Percentiles rank a stretch among this genome's conserved stretches.
Conservation (phyloP, 2,797 vertebrate genomes). For the Ambastaia sidthimunki region DNA sequence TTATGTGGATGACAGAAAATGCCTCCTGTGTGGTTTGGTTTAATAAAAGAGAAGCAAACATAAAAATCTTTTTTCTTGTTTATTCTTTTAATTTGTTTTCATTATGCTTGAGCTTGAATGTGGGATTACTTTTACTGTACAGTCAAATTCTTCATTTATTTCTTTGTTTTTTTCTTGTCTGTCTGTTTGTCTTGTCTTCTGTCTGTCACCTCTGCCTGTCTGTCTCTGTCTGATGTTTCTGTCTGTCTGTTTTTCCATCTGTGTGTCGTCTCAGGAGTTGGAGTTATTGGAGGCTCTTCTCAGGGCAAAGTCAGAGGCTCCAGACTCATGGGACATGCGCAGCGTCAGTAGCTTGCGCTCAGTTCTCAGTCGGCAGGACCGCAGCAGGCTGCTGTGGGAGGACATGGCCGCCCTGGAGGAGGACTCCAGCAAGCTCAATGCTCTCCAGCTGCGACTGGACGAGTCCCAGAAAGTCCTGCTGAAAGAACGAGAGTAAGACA, state of each 20-base stretch:
- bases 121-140: background rate
- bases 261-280: constrained; percentile 78
- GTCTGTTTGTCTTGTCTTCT: background rate
- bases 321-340: constrained; percentile 82
- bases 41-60: background rate
- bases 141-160: background rate
- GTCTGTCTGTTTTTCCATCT: background rate
- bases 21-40: constrained; percentile 14
- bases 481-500: constrained; percentile 86
- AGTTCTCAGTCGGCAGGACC: constrained; percentile 83
- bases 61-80: background rate
- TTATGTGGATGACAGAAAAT: constrained; percentile 33
- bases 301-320: constrained; percentile 76
- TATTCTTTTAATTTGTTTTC: constrained; percentile 5
- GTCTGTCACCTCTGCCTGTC: background rate
- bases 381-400: constrained; percentile 90
- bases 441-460: constrained; percentile 87
- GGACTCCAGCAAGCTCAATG: constrained; percentile 87
- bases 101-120: background rate
- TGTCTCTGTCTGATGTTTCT: background rate
- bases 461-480: constrained; percentile 92
- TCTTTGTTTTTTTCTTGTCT: background rate
- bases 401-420: constrained; percentile 82
- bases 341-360: constrained; percentile 72
- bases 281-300: constrained; percentile 85